A percentile compares a stretch with the other conserved stretches of the same genome.
Evolutionary conservation across 2,888 invertebrate species (phyloP).

Genomic region (Girardia tigrina): DNA sequence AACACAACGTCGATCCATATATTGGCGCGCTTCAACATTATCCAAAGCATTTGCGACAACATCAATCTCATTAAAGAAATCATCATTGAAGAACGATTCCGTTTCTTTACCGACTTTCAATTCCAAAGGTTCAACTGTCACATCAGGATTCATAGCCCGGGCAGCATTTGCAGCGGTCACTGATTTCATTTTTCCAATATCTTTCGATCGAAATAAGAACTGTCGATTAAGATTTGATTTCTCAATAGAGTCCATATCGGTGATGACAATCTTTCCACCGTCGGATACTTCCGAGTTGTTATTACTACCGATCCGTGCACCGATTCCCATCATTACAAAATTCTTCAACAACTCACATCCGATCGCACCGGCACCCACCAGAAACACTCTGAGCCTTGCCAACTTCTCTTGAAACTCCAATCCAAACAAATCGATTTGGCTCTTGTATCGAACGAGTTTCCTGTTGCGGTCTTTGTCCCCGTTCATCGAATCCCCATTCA

Average conservation of each 20-base stretch:
- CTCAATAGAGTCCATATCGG: slow-evolving; percentile 98
- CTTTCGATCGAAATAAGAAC: slow-evolving; percentile 82
- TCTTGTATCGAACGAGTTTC: slow-evolving; percentile 57
- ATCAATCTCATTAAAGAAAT: slow-evolving; percentile 77
- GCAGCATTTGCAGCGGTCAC: slow-evolving; percentile 72
- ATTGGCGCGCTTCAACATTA: slow-evolving; percentile 84
- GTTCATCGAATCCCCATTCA: no score
- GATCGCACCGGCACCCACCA: slow-evolving; percentile 55
- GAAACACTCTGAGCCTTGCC: slow-evolving; percentile 29
- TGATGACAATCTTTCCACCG: slow-evolving; percentile 48
- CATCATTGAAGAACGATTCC: slow-evolving; percentile 79
- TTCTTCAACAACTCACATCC: slow-evolving; percentile 93
- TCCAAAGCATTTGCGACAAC: slow-evolving; percentile 94
- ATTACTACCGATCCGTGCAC: slow-evolving; percentile 51
- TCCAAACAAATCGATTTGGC: slow-evolving; percentile 83
- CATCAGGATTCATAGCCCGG: slow-evolving; percentile 52
- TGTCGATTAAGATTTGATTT: slow-evolving; percentile 94
- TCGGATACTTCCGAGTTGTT: slow-evolving; percentile 39
- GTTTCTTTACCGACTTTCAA: slow-evolving; percentile 80
- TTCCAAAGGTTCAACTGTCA: slow-evolving; percentile 48
- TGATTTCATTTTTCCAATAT: slow-evolving; percentile 65
- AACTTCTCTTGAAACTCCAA: slow-evolving; percentile 64
- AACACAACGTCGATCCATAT: slow-evolving; percentile 92
- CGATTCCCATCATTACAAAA: slow-evolving; percentile 95
- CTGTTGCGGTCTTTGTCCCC: background rate